Conservation (phyloP, 2,888 invertebrate species). For the Melieria omissa region DNA sequence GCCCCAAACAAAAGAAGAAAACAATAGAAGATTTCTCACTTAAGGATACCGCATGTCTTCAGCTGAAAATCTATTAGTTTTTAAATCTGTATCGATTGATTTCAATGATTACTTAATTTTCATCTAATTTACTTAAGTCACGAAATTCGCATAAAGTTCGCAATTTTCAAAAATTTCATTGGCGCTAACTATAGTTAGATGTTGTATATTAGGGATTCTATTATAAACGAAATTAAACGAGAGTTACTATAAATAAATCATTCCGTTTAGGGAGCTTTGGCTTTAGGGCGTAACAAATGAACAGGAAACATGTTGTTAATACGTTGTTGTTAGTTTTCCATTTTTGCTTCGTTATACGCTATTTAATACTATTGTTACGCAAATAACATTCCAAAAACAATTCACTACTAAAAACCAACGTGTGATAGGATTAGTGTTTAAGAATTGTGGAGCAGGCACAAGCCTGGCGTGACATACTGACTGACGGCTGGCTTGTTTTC, state of each 20-base stretch:
- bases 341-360: background rate
- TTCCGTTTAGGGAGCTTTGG: constrained; percentile 5
- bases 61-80: constrained; percentile 65
- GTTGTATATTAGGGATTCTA: background rate
- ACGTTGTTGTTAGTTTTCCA: constrained; percentile 7
- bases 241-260: constrained; percentile 1
- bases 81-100: constrained; percentile 55
- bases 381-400: constrained; percentile 22
- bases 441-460: no score
- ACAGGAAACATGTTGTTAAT: background rate
- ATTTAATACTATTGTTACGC: constrained; percentile 7
- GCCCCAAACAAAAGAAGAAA: constrained; percentile 39
- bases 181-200: no score
- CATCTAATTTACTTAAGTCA: no score
- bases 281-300: constrained; percentile 15
- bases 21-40: constrained; percentile 36
- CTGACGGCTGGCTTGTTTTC: no score
- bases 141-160: no score
- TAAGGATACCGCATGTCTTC: constrained; percentile 51
- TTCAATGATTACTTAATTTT: background rate
- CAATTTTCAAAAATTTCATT: no score
- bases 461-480: no score
- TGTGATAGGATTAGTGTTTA: constrained; percentile 5
- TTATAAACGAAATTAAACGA: constrained; percentile 5
- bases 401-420: constrained; percentile 13